phyloP scores from a whole-genome alignment of 2,888 invertebrate genomes.

The Callimorpha dominula region DNA sequence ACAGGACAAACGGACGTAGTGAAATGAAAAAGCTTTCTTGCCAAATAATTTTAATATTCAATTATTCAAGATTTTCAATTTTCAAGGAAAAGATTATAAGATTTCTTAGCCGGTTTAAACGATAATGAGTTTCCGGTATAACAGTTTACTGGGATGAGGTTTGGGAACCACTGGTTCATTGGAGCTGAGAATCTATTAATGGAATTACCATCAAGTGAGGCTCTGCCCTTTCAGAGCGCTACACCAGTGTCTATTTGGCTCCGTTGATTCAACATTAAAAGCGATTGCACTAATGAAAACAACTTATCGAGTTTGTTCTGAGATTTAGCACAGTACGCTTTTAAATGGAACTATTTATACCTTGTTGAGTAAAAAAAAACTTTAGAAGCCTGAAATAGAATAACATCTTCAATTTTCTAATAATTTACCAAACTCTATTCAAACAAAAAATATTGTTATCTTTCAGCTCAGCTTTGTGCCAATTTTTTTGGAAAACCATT shows the following conservation, averaged over 20 bases:
- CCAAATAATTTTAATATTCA: constrained; percentile 76
- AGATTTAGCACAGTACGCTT: constrained; percentile 32
- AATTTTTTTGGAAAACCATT: too few relatives aligned
- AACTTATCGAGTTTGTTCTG: constrained; percentile 32
- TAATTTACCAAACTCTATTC: too few relatives aligned
- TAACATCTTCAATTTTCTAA: too few relatives aligned
- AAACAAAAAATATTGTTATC: too few relatives aligned
- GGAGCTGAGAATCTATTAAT: constrained; percentile 65
- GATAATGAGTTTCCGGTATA: constrained; percentile 83
- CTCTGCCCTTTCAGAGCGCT: constrained; percentile 44
- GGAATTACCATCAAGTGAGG: constrained; percentile 60
- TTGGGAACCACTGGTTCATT: constrained; percentile 69
- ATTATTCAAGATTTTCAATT: constrained; percentile 83
- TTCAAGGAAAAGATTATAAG: constrained; percentile 80
- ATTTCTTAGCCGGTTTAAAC: constrained; percentile 79
- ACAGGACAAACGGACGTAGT: constrained; percentile 36
- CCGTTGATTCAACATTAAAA: constrained; percentile 50
- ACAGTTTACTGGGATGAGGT: constrained; percentile 77
- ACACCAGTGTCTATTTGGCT: constrained; percentile 17
- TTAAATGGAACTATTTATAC: constrained; percentile 18
- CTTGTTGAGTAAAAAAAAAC: neutral
- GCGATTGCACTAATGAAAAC: constrained; percentile 49
- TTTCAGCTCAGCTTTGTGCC: too few relatives aligned
- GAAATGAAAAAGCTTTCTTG: constrained; percentile 62
- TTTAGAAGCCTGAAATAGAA: too few relatives aligned